A percentile compares a stretch with the other conserved stretches of the same genome.
Conservation (phyloP, 2,113 vertebrate species). For the Opisthocomus hoazin region DNA sequence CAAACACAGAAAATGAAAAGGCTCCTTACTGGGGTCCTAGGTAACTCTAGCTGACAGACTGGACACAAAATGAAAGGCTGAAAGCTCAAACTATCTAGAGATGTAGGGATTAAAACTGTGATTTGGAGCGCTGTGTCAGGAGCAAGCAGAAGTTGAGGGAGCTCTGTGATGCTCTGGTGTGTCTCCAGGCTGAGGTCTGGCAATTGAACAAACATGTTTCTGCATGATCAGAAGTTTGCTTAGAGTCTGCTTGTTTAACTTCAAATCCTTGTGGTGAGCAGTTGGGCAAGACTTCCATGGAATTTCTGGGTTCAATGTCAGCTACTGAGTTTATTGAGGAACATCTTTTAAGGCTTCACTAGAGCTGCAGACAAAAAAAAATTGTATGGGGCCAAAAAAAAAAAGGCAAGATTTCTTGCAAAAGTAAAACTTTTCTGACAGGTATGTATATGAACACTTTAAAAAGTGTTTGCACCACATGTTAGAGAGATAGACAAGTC, state of each 20-base stretch:
- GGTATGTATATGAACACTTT: neutral
- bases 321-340: neutral
- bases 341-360: neutral
- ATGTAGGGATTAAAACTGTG: neutral
- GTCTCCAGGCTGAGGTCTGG: neutral
- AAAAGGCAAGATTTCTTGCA: neutral
- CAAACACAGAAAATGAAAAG: neutral
- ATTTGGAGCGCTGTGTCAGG: neutral
- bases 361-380: neutral
- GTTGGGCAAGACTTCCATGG: neutral
- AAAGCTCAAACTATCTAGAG: neutral
- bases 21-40: neutral
- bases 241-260: neutral
- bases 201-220: neutral
- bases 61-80: neutral
- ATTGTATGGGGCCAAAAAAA: fast-evolving
- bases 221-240: neutral
- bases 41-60: neutral
- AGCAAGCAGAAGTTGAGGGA: neutral
- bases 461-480: neutral
- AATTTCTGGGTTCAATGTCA: neutral
- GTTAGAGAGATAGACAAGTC: neutral
- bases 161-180: neutral
- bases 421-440: neutral
- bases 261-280: neutral